Percentiles rank a stretch among this genome's conserved stretches.
phyloP scores from a whole-genome alignment of 2,888 invertebrate species.

The Cynaeus angustus region DNA sequence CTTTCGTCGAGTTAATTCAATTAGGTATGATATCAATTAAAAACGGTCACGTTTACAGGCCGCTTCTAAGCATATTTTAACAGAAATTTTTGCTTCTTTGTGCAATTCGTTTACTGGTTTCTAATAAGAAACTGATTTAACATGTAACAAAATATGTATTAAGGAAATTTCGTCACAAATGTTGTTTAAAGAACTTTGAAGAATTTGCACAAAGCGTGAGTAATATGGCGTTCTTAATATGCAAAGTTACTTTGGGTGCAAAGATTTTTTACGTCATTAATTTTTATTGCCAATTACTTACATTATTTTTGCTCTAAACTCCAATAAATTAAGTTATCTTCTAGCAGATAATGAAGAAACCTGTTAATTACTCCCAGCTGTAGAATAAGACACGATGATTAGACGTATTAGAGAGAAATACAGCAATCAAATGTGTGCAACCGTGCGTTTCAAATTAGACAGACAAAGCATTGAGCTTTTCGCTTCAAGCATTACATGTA shows the following conservation, averaged over 20 bases:
- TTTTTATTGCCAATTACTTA: neutral
- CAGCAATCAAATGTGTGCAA: conserved; percentile 52
- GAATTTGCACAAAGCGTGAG: too few relatives aligned
- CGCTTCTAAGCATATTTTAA: too few relatives aligned
- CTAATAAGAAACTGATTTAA: too few relatives aligned
- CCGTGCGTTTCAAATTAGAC: conserved; percentile 52
- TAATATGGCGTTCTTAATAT: neutral
- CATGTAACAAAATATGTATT: too few relatives aligned
- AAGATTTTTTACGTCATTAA: neutral
- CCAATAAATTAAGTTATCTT: conserved; percentile 48
- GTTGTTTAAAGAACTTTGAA: too few relatives aligned
- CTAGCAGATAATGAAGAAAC: conserved; percentile 38
- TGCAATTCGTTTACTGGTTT: too few relatives aligned
- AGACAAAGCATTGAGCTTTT: conserved; percentile 44
- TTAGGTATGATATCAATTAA: too few relatives aligned
- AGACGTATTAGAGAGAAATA: conserved; percentile 52
- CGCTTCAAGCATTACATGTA: conserved; percentile 23
- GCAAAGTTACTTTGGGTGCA: neutral
- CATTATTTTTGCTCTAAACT: neutral
- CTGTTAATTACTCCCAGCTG: conserved; percentile 42
- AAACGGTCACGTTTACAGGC: too few relatives aligned
- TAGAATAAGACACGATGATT: conserved; percentile 50
- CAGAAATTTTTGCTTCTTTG: too few relatives aligned
- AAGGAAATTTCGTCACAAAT: too few relatives aligned
- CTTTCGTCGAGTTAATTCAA: too few relatives aligned